Evolutionary conservation across 2,797 vertebrate species (phyloP).

Genomic region (Helostoma temminkii): DNA sequence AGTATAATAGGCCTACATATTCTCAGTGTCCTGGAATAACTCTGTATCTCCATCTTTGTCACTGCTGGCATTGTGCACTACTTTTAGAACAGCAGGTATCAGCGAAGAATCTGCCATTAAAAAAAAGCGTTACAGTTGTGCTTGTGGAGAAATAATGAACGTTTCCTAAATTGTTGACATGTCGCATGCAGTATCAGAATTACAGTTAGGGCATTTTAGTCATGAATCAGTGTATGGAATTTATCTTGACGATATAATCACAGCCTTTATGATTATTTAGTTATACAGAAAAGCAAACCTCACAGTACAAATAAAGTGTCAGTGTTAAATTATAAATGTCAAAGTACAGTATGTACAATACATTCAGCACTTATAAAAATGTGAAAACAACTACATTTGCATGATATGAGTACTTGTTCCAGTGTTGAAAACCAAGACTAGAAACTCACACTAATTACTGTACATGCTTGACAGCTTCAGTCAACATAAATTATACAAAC

Average conservation of each 20-base stretch:
- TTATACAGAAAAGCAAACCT: too few species aligned
- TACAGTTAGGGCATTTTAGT: conserved; percentile 16
- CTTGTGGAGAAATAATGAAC: conserved; percentile 51
- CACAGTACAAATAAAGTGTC: background rate
- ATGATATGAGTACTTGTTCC: too few species aligned
- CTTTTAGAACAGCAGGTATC: conserved; percentile 70
- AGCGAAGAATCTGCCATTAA: conserved; percentile 60
- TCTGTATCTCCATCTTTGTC: conserved; percentile 64
- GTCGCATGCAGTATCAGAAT: conserved; percentile 26
- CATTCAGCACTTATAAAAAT: background rate
- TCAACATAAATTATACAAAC: background rate
- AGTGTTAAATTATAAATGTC: background rate
- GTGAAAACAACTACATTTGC: too few species aligned
- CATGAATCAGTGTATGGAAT: conserved; percentile 12
- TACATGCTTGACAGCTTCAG: too few species aligned
- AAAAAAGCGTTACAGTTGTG: conserved; percentile 6
- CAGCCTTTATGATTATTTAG: too few species aligned
- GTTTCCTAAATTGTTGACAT: conserved; percentile 20
- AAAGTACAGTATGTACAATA: background rate
- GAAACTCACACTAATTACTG: background rate
- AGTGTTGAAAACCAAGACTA: background rate
- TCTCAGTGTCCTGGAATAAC: conserved; percentile 69
- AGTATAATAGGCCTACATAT: conserved; percentile 68
- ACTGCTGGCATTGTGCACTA: conserved; percentile 49
- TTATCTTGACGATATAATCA: background rate